A percentile compares a stretch with the other conserved stretches of the same genome.
These are phyloP conservation scores for Brachyptera risi DNA, from an alignment of 2,888 invertebrate genomes.

Conservation along the genomic window DNA sequence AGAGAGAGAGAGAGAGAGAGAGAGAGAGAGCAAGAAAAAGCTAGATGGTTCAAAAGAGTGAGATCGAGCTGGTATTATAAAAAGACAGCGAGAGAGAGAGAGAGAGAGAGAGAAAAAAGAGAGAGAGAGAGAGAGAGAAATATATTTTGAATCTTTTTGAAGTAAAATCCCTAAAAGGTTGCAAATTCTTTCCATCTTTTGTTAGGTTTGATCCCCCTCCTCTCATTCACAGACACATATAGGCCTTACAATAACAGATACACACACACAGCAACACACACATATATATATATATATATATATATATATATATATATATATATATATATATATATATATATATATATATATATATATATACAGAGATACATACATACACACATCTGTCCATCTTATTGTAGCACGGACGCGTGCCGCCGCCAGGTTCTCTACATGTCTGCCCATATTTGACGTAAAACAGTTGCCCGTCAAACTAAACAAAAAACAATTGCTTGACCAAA, in stretches of 20 bases:
- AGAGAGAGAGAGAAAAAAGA: neutral
- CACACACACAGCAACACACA: no score
- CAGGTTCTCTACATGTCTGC: neutral
- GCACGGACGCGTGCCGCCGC: slow-evolving; percentile 1
- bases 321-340: no score
- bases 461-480: slow-evolving; percentile 10
- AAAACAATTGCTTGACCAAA: slow-evolving; percentile 19
- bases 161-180: slow-evolving; percentile 16
- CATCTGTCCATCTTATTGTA: slow-evolving; percentile 7
- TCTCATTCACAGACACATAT: no score
- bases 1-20: no score
- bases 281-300: no score
- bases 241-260: no score
- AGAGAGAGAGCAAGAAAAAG: no score
- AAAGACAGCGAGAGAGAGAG: neutral
- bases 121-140: no score
- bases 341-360: no score
- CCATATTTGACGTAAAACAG: slow-evolving; percentile 12
- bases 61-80: neutral
- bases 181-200: slow-evolving; percentile 13
- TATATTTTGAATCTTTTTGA: neutral
- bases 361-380: no score
- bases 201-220: neutral
- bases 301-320: no score
- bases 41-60: no score